These are phyloP conservation scores for Tinea trinotella DNA, from an alignment of 2,888 invertebrate species.

Conservation along the genomic window DNA sequence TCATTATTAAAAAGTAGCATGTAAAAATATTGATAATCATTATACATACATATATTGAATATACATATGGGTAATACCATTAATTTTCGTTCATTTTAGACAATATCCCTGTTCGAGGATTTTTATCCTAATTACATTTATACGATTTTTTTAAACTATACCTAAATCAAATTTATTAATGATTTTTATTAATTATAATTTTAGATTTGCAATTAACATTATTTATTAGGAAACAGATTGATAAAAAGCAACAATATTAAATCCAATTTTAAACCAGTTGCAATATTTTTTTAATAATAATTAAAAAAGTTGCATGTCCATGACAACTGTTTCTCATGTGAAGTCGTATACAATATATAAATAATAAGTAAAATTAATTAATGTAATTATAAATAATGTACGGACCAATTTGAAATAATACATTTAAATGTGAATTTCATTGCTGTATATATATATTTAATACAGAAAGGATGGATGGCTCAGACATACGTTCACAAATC, in stretches of 20 bases:
- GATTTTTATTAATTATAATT: background rate
- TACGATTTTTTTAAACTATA: background rate
- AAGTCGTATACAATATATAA: too few species aligned
- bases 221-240: too few species aligned
- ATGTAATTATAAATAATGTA: too few species aligned
- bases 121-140: constrained; percentile 5
- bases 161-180: background rate
- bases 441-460: background rate
- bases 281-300: too few species aligned
- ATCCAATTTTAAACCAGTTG: too few species aligned
- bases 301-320: too few species aligned
- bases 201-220: too few species aligned
- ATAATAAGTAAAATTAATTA: too few species aligned
- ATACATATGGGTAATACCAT: background rate
- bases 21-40: background rate
- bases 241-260: too few species aligned
- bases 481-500: constrained; percentile 11
- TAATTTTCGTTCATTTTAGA: constrained; percentile 4
- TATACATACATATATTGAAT: constrained; percentile 4
- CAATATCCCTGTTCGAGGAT: constrained; percentile 3
- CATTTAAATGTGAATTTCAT: background rate
- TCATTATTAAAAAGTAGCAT: background rate
- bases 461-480: constrained; percentile 10
- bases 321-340: too few species aligned
- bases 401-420: too few species aligned